These are phyloP conservation scores for Bembecia ichneumoniformis DNA, from an alignment of 2,888 invertebrate species.

Conservation along the genomic window DNA sequence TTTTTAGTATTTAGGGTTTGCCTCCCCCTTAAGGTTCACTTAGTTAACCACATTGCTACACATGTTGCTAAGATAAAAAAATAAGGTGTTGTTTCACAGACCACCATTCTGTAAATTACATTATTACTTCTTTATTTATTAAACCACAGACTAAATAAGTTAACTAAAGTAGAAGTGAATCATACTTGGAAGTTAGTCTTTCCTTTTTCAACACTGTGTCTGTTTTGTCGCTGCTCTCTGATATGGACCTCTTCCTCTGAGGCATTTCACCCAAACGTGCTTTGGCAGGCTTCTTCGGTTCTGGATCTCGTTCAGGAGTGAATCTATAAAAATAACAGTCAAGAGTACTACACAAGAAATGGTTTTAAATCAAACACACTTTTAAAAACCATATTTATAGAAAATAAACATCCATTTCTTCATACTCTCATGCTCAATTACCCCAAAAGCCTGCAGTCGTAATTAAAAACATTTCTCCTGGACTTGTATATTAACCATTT, in stretches of 20 bases:
- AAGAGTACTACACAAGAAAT: not conserved
- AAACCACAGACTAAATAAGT: not conserved
- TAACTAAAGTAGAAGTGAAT: not conserved
- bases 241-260: constrained; percentile 21
- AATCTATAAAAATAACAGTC: constrained; percentile 33
- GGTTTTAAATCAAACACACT: not conserved
- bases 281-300: constrained; percentile 34
- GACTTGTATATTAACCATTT: too few relatives aligned
- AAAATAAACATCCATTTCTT: not conserved
- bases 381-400: not conserved
- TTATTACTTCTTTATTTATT: not conserved
- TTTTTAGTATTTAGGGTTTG: too few relatives aligned
- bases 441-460: too few relatives aligned
- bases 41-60: too few relatives aligned
- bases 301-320: constrained; percentile 52
- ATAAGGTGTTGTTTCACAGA: too few relatives aligned
- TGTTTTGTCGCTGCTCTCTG: constrained; percentile 28
- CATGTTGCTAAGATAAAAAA: too few relatives aligned
- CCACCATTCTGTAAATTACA: too few relatives aligned
- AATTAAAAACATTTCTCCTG: too few relatives aligned
- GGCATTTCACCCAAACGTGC: constrained; percentile 33
- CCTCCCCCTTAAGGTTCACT: too few relatives aligned
- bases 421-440: too few relatives aligned
- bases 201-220: constrained; percentile 24
- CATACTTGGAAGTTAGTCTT: constrained; percentile 44